Conservation (phyloP, 2,113 vertebrate genomes). For the Psittacara wagleri region DNA sequence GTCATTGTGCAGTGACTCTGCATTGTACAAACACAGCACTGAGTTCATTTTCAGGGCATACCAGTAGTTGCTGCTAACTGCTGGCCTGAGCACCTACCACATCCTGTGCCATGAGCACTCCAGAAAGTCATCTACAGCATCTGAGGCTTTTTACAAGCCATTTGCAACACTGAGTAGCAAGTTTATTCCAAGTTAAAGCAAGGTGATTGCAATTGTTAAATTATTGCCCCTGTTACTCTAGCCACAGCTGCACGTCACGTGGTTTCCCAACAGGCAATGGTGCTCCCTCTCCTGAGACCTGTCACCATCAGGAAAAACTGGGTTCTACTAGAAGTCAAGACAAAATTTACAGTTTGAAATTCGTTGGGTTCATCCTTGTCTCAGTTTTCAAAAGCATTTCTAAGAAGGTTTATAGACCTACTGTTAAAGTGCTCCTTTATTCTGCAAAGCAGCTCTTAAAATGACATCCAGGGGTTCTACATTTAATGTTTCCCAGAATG, state of each 20-base stretch:
- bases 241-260: background rate
- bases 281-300: background rate
- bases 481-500: background rate
- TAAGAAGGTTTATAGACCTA: background rate
- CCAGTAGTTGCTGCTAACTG: background rate
- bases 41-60: too few species aligned
- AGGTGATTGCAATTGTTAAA: background rate
- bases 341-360: background rate
- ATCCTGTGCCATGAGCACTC: background rate
- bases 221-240: background rate
- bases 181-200: background rate
- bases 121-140: background rate
- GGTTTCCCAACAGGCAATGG: background rate
- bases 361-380: background rate
- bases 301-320: background rate
- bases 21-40: fast-evolving
- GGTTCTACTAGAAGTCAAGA: background rate
- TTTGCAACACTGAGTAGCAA: background rate
- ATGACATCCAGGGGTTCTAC: background rate
- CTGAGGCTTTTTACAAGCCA: background rate
- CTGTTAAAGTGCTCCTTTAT: background rate
- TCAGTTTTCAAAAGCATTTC: background rate
- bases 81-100: background rate
- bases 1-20: background rate
- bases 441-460: background rate